Evolutionary conservation across 2,113 vertebrate genomes (phyloP).

Genomic region (Myotis brandtii): DNA sequence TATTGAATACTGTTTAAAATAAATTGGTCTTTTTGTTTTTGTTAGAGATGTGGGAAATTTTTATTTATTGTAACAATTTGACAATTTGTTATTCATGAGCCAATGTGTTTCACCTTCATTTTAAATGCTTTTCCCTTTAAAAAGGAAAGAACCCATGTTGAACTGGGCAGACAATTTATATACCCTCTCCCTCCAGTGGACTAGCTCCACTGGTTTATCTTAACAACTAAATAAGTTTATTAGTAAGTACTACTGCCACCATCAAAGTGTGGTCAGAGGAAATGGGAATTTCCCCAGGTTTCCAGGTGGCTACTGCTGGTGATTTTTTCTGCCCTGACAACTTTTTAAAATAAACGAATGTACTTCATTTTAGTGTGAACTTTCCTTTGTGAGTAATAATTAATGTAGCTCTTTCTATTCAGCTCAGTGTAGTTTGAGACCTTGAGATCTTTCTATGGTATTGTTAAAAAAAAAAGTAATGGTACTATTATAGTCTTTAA

Average conservation of each 20-base stretch:
- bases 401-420: slow-evolving; percentile 31
- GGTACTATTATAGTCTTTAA: not conserved
- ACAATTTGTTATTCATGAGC: slow-evolving; percentile 3
- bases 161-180: not conserved
- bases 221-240: not conserved
- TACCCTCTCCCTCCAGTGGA: not conserved
- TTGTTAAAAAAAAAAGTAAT: not conserved
- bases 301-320: slow-evolving; percentile 49
- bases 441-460: not conserved
- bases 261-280: slow-evolving; percentile 28
- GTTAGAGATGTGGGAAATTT: not conserved
- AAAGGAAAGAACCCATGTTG: not conserved
- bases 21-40: slow-evolving; percentile 58
- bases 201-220: slow-evolving; percentile 33
- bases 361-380: slow-evolving; percentile 27
- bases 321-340: slow-evolving; percentile 32
- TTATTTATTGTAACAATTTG: slow-evolving; percentile 10
- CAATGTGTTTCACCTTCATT: not conserved
- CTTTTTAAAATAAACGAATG: not conserved
- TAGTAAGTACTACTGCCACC: slow-evolving; percentile 1
- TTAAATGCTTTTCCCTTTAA: slow-evolving; percentile 56
- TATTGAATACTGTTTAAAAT: slow-evolving; percentile 65
- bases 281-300: slow-evolving; percentile 40
- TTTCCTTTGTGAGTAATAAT: slow-evolving; percentile 26
- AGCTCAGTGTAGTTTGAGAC: not conserved